phyloP scores from a whole-genome alignment of 1,140 invertebrate species.

The Lamellibrachia luymesi region DNA sequence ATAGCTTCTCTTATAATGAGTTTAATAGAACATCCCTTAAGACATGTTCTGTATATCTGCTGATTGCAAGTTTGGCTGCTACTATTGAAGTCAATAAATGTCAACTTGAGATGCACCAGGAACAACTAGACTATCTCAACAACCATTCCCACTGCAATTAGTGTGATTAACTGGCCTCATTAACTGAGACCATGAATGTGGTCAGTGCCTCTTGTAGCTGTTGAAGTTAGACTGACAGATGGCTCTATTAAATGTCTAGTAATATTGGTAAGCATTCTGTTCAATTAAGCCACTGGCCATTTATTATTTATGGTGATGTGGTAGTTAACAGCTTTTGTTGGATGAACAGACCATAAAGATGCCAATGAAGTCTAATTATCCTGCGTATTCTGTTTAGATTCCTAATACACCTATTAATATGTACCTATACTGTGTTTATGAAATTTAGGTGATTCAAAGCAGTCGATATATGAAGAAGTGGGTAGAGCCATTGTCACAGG shows the following conservation, averaged over 20 bases:
- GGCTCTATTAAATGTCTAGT: neutral
- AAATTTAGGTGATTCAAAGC: neutral
- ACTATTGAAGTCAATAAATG: neutral
- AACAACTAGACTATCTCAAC: neutral
- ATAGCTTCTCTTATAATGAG: too few relatives aligned
- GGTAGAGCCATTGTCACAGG: neutral
- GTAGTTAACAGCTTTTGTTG: neutral
- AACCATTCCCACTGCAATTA: neutral
- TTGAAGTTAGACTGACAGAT: neutral
- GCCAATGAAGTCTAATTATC: neutral
- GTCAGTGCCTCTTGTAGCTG: neutral
- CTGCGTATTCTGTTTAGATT: neutral
- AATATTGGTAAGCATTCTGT: neutral
- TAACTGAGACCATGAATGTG: neutral
- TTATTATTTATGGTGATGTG: neutral
- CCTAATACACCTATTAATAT: too few relatives aligned
- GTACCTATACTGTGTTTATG: neutral
- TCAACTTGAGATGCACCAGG: too few relatives aligned
- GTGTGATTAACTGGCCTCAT: neutral
- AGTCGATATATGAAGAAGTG: neutral
- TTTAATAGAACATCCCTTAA: too few relatives aligned
- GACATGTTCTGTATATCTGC: neutral
- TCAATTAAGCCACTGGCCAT: constrained; percentile 1
- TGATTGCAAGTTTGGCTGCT: neutral
- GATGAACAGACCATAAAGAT: neutral